These are phyloP conservation scores for Pachliopta kotzebuea DNA, from an alignment of 2,888 invertebrate species.

Conservation along the genomic window DNA sequence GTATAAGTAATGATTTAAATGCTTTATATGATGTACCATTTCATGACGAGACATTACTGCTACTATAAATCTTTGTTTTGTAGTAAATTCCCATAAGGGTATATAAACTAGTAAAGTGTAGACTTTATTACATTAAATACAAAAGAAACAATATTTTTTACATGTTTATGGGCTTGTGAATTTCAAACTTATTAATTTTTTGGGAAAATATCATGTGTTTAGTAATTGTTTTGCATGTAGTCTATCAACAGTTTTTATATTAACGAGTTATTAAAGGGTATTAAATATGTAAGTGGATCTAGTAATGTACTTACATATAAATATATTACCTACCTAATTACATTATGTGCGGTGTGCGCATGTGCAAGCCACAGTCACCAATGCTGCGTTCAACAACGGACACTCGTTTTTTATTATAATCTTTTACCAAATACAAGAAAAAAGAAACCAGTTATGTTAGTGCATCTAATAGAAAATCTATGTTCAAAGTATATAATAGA, in stretches of 20 bases:
- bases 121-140: too few species aligned
- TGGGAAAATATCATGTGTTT: neutral
- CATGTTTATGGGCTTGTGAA: too few species aligned
- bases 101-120: too few species aligned
- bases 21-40: too few species aligned
- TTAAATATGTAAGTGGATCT: slow-evolving; percentile 1
- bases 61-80: too few species aligned
- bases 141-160: too few species aligned
- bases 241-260: neutral
- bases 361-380: slow-evolving; percentile 11
- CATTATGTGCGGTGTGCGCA: slow-evolving; percentile 10
- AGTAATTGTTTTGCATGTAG: neutral
- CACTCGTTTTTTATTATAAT: slow-evolving; percentile 1
- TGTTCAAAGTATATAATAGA: slow-evolving; percentile 14
- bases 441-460: slow-evolving; percentile 5
- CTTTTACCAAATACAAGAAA: neutral
- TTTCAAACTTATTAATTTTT: too few species aligned
- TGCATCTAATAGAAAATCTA: slow-evolving; percentile 3
- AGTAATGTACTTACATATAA: too few species aligned
- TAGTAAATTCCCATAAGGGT: too few species aligned
- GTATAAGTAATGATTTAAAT: too few species aligned
- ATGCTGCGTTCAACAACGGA: slow-evolving; percentile 1
- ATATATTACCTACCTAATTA: slow-evolving; percentile 8
- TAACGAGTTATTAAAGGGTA: neutral
- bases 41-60: too few species aligned